phyloP scores from a whole-genome alignment of 2,797 vertebrate genomes.

The Pachyuromys duprasi region DNA sequence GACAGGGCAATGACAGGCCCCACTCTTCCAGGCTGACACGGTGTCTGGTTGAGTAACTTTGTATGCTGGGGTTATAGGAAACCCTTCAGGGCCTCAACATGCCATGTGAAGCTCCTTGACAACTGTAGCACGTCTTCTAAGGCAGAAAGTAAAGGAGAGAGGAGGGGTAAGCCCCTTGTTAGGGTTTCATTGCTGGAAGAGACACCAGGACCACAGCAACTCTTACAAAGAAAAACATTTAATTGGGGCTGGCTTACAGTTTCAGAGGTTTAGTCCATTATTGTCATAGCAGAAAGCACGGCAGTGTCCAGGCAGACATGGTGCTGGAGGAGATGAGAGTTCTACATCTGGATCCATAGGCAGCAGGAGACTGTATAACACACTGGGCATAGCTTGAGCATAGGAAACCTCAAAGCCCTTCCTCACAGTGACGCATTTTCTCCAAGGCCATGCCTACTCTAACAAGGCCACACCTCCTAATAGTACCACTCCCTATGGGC shows the following conservation, averaged over 20 bases:
- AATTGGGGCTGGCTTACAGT: neutral
- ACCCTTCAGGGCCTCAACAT: neutral
- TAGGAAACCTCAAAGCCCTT: neutral
- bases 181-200: neutral
- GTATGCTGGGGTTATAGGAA: neutral
- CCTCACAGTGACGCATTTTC: neutral
- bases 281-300: neutral
- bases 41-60: neutral
- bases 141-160: neutral
- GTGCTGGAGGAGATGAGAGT: neutral
- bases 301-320: neutral
- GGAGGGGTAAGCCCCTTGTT: neutral
- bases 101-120: neutral
- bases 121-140: neutral
- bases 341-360: neutral
- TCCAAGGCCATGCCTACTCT: neutral
- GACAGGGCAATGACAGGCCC: too few relatives aligned
- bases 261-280: neutral
- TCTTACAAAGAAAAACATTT: neutral
- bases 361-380: neutral
- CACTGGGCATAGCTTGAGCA: neutral
- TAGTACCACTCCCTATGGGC: neutral
- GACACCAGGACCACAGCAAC: neutral
- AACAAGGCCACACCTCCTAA: neutral
- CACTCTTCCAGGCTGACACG: neutral